phyloP scores from a whole-genome alignment of 2,797 vertebrate genomes.

The Podarcis siculus region DNA sequence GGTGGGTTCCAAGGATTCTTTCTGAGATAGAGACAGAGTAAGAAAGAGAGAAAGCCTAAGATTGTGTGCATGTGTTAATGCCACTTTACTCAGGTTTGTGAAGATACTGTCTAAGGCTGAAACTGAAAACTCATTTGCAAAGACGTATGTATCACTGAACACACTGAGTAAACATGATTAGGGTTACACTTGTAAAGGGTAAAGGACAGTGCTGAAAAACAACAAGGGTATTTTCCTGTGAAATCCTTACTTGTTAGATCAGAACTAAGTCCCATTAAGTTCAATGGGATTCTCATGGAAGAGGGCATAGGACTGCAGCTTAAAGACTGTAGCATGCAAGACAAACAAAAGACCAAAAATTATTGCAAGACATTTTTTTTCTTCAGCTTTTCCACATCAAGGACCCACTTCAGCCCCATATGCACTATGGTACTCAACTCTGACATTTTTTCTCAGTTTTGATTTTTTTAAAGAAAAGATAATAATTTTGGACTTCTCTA shows the following conservation, averaged over 20 bases:
- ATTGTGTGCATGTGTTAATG: not conserved
- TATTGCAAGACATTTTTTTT: not conserved
- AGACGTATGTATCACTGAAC: not conserved
- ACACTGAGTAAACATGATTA: not conserved
- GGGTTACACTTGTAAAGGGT: not conserved
- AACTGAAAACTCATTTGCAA: constrained; percentile 1
- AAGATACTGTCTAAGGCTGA: not conserved
- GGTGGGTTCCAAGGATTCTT: constrained; percentile 10
- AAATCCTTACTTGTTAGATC: not conserved
- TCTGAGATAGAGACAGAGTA: not conserved
- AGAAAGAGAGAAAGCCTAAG: not conserved
- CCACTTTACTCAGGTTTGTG: not conserved
- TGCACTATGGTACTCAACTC: not conserved
- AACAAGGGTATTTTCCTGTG: not conserved
- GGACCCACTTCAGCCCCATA: not conserved
- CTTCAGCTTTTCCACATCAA: not conserved
- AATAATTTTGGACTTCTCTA: not conserved
- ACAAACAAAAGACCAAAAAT: not conserved
- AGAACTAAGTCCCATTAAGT: not conserved
- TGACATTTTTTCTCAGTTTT: not conserved
- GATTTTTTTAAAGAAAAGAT: not conserved
- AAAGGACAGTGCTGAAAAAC: not conserved
- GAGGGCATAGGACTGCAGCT: not conserved
- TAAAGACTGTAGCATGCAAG: not conserved
- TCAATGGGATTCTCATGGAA: too few relatives aligned